These are phyloP conservation scores for Lanius collurio DNA, from an alignment of 2,113 vertebrate species.

Conservation along the genomic window DNA sequence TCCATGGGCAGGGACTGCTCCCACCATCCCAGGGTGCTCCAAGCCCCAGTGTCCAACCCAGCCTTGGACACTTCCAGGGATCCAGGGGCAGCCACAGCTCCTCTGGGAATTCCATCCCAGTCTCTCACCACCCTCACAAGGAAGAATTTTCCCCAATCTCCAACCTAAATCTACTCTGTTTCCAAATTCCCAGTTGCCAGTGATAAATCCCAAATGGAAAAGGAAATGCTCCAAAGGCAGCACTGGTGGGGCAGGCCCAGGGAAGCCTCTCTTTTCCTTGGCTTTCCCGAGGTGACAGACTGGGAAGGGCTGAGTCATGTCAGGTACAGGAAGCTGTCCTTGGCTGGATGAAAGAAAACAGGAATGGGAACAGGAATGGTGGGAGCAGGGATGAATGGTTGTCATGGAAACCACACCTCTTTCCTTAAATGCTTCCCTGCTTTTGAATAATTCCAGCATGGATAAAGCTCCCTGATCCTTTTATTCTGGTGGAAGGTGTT, in stretches of 20 bases:
- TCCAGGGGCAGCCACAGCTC: neutral
- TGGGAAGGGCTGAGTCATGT: conserved; percentile 7
- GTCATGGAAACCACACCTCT: neutral
- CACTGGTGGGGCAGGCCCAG: neutral
- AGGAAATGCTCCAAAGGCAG: neutral
- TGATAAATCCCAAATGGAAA: neutral
- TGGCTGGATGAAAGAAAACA: neutral
- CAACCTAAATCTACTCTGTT: neutral
- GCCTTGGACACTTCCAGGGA: neutral
- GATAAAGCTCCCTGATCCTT: neutral
- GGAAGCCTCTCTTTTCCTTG: neutral
- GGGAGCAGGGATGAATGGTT: neutral
- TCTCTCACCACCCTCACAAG: neutral
- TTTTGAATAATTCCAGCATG: neutral
- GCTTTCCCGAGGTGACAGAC: neutral
- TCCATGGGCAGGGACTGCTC: neutral
- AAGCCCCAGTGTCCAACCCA: neutral
- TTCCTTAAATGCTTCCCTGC: neutral
- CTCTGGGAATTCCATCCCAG: neutral
- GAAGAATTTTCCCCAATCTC: neutral
- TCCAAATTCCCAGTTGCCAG: neutral
- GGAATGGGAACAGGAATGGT: neutral
- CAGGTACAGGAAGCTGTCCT: neutral
- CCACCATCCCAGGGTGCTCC: neutral
- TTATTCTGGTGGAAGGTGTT: neutral